Conservation (phyloP, 2,113 vertebrate species). For the Gasterosteus aculeatus region DNA sequence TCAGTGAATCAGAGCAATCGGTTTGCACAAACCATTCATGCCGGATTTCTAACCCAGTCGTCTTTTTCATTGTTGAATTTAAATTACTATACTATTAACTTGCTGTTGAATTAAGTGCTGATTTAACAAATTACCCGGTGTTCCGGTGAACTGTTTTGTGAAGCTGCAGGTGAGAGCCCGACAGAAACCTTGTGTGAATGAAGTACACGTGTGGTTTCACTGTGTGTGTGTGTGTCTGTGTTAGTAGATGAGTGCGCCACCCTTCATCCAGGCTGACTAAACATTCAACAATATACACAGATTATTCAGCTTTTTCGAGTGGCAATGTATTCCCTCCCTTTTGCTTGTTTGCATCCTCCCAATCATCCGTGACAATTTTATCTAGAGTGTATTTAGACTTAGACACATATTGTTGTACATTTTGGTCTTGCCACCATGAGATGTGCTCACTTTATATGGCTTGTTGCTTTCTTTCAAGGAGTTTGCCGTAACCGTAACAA, state of each 20-base stretch:
- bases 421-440: slow-evolving; percentile 4
- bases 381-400: no score
- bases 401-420: background rate
- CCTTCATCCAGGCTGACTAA: slow-evolving; percentile 6
- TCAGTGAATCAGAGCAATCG: slow-evolving; percentile 38
- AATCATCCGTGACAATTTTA: background rate
- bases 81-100: slow-evolving; percentile 40
- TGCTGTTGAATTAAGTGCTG: slow-evolving; percentile 40
- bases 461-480: slow-evolving; percentile 28
- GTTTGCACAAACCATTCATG: slow-evolving; percentile 24
- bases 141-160: slow-evolving; percentile 4
- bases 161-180: slow-evolving; percentile 26
- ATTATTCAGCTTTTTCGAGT: slow-evolving; percentile 5
- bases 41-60: slow-evolving; percentile 2
- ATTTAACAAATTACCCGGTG: slow-evolving; percentile 36
- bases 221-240: background rate
- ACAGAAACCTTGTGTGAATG: slow-evolving; percentile 7
- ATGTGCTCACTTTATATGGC: slow-evolving; percentile 11
- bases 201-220: background rate
- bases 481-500: slow-evolving; percentile 10
- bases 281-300: slow-evolving; percentile 5
- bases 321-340: slow-evolving; percentile 4
- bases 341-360: slow-evolving; percentile 2
- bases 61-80: slow-evolving; percentile 51
- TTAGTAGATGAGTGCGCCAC: background rate